These are phyloP conservation scores for Ptycholaimellus sp. DNA, from an alignment of 2,888 invertebrate species.

Conservation along the genomic window DNA sequence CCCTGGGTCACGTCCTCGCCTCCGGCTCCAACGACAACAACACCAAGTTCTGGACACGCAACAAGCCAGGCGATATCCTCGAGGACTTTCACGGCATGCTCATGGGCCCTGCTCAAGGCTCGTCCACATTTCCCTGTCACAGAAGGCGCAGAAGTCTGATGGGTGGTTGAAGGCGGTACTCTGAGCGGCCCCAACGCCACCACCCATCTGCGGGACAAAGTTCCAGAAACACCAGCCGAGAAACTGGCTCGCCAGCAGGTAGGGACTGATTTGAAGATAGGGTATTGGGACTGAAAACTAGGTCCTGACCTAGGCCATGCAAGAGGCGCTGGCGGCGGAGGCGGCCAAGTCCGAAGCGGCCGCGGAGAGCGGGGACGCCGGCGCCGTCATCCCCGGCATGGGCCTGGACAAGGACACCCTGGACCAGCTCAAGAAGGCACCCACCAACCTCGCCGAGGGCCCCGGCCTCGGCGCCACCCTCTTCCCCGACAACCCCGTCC, in stretches of 20 bases:
- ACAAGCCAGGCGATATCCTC: conserved; percentile 91
- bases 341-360: background rate
- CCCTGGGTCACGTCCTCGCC: conserved; percentile 86
- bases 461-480: conserved; percentile 4
- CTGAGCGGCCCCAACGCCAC: too few relatives aligned
- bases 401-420: conserved; percentile 78
- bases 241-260: too few relatives aligned
- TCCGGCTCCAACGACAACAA: conserved; percentile 97
- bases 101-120: background rate
- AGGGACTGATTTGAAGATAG: too few relatives aligned
- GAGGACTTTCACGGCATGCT: conserved; percentile 71
- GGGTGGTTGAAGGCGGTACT: too few relatives aligned
- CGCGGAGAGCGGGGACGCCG: conserved; percentile 21
- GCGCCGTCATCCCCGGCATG: conserved; percentile 57
- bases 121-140: background rate
- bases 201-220: too few relatives aligned
- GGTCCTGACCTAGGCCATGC: too few relatives aligned
- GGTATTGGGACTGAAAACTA: too few relatives aligned
- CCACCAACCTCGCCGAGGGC: conserved; percentile 1
- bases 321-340: too few relatives aligned
- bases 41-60: conserved; percentile 90
- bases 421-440: conserved; percentile 20
- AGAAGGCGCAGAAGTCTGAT: too few relatives aligned
- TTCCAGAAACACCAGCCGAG: too few relatives aligned
- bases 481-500: conserved; percentile 12